Evolutionary conservation across 2,797 vertebrate species (phyloP), one percentile per base, ranked within the genome.

Genomic region (Rousettus madagascariensis): DNA sequence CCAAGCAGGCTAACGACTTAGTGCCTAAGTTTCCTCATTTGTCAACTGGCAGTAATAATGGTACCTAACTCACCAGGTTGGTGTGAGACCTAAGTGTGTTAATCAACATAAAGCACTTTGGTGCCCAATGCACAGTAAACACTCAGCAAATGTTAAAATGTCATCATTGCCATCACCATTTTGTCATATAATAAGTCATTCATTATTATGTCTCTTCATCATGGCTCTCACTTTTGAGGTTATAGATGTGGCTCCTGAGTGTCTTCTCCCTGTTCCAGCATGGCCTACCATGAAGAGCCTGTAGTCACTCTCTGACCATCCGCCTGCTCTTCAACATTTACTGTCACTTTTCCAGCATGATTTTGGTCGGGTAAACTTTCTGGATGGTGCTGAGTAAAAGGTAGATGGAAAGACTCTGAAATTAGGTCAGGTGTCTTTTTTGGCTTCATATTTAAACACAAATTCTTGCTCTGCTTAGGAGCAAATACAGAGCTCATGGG

Each of bases 91-190:
- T 0, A 20, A 26, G 9, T 8, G 19, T 46, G 20, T 61, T 11
- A 8, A 1, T 30, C 22, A 5, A 8, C n/a, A 4, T 5, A 1
- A 59, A 69, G 41, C 33, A 10, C 26, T 30, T 55, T 3, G 7
- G 28, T 11, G 53, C 33, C 51, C 9, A 26, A 38, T n/a, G 8
- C 43, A 19, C 2, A 6, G 66, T 5, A 24, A 49, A 65, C 36
- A 51, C 22, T 20, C 53, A n/a, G 71, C 5, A 28, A 46, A 9
- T 0, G 11, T 43, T 8, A 28, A 28, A 22, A 5, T 43, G 11
- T 16, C 51, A 6, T 17, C 30, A 19, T 63, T 0, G 0, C 13
- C 0, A 8, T 38, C n/a, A 11, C 15, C 33, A 3, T 16, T 55
- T n/a, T 46, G 43, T 57, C 63, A 63, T 20, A 41, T 13, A 28